These are phyloP conservation scores for Pangasius macronema DNA, from an alignment of 2,797 vertebrate genomes.

Conservation along the genomic window DNA sequence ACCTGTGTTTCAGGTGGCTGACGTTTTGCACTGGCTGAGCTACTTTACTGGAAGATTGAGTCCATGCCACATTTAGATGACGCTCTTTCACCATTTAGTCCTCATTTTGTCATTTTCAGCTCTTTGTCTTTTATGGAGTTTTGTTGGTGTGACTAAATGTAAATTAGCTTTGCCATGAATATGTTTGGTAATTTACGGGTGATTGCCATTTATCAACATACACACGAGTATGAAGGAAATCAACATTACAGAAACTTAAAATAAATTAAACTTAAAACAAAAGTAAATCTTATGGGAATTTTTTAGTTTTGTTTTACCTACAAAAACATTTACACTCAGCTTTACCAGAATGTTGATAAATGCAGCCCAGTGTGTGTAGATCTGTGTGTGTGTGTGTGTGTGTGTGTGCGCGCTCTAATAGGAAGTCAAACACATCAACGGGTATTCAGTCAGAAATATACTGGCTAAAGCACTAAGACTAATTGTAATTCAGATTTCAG, in stretches of 20 bases:
- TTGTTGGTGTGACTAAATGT: background rate
- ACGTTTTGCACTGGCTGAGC: background rate
- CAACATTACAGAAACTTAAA: background rate
- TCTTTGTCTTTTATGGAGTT: background rate
- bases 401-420: background rate
- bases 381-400: background rate
- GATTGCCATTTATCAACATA: background rate
- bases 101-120: background rate
- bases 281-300: background rate
- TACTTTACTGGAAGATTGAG: background rate
- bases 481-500: constrained; percentile 4
- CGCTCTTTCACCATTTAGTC: background rate
- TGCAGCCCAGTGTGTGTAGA: background rate
- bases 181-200: background rate
- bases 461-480: background rate
- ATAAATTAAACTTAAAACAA: background rate
- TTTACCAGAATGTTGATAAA: background rate
- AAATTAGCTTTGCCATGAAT: background rate
- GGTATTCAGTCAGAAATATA: background rate
- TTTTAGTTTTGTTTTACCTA: background rate
- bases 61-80: background rate
- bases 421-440: background rate
- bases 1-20: background rate
- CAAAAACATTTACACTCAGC: background rate
- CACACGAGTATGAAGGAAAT: background rate